A percentile compares a stretch with the other conserved stretches of the same genome.
phyloP scores from a whole-genome alignment of 2,888 invertebrate species.

The Callimorpha dominula region DNA sequence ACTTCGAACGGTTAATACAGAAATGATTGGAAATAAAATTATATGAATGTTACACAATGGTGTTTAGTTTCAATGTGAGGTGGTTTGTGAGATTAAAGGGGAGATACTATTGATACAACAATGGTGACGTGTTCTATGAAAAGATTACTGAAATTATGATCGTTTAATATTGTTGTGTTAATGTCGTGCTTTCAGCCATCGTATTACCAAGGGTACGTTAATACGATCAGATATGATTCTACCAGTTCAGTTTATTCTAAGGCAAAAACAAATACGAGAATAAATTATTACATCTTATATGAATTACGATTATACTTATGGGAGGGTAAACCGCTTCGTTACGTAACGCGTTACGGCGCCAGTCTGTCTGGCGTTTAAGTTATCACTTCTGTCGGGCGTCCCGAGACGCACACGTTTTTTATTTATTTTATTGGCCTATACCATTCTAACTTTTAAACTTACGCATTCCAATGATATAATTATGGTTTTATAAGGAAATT shows the following conservation, averaged over 20 bases:
- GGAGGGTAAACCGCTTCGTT: too few relatives aligned
- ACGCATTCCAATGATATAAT: too few relatives aligned
- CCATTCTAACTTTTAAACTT: too few relatives aligned
- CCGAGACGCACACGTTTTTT: too few relatives aligned
- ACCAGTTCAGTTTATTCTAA: not conserved
- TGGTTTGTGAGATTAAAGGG: conserved; percentile 51
- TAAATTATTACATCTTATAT: not conserved
- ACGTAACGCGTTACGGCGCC: too few relatives aligned
- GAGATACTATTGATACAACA: conserved; percentile 22
- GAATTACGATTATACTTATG: not conserved
- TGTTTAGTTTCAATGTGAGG: conserved; percentile 51
- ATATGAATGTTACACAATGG: conserved; percentile 59
- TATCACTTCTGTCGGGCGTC: too few relatives aligned
- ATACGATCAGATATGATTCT: not conserved
- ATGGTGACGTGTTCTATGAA: conserved; percentile 12
- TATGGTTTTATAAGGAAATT: too few relatives aligned
- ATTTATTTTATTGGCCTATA: too few relatives aligned
- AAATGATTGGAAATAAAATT: conserved; percentile 52
- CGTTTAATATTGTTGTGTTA: conserved; percentile 13
- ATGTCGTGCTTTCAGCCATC: conserved; percentile 8
- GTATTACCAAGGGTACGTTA: not conserved
- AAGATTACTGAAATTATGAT: conserved; percentile 16
- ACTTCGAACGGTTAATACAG: not conserved
- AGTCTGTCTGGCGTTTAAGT: too few relatives aligned
- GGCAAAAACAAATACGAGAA: not conserved